Evolutionary conservation across 1,140 invertebrate genomes (phyloP).

Genomic region (Lethrus apterus): DNA sequence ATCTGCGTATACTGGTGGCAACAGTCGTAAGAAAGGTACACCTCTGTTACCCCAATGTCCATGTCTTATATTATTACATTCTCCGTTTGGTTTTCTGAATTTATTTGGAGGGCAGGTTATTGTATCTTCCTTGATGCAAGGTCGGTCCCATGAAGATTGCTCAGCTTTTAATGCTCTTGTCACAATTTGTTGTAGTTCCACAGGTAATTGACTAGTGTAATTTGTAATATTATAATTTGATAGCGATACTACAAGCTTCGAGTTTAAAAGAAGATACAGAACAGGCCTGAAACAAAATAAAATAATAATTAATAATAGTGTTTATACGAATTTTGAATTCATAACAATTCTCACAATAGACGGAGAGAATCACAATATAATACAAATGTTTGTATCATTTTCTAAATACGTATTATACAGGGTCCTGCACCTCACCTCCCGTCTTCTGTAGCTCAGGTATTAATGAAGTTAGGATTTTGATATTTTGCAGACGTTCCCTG

Average conservation of each 20-base stretch:
- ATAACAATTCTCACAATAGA: too few species aligned
- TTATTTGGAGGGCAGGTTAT: conserved; percentile 64
- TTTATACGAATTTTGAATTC: too few species aligned
- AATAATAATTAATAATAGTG: too few species aligned
- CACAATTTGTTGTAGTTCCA: conserved; percentile 27
- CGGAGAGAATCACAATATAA: too few species aligned
- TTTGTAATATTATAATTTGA: conserved; percentile 25
- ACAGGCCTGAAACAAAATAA: too few species aligned
- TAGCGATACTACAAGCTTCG: not conserved
- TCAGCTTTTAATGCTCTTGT: conserved; percentile 26
- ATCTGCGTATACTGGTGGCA: conserved; percentile 77
- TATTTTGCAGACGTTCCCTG: too few species aligned
- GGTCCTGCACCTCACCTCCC: too few species aligned
- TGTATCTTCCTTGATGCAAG: conserved; percentile 11
- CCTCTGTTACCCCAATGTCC: conserved; percentile 81
- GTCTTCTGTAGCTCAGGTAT: too few species aligned
- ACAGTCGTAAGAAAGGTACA: conserved; percentile 70
- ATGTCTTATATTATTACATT: conserved; percentile 91
- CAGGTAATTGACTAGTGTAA: conserved; percentile 30
- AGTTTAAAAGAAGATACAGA: too few species aligned
- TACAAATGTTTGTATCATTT: too few species aligned
- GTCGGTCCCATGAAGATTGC: conserved; percentile 9
- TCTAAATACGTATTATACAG: too few species aligned
- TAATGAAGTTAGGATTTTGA: too few species aligned
- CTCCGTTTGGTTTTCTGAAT: conserved; percentile 75